A percentile compares a stretch with the other conserved stretches of the same genome.
These are phyloP conservation scores for Cyprinodon brontotheroides DNA, from an alignment of 2,113 vertebrate species.

Conservation along the genomic window DNA sequence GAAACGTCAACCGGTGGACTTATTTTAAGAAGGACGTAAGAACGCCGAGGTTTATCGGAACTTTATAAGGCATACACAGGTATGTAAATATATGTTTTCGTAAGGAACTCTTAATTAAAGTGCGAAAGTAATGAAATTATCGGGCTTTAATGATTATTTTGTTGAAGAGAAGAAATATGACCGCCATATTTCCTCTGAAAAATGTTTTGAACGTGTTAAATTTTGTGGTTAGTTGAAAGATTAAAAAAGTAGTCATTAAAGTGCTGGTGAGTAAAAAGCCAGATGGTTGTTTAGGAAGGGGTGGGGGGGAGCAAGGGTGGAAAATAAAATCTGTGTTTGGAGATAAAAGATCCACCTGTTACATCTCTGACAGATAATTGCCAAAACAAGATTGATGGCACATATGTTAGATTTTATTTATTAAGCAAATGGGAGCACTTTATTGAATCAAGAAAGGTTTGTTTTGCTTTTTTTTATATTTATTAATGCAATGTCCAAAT, in stretches of 20 bases:
- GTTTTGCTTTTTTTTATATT: background rate
- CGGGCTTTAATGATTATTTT: background rate
- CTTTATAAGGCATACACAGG: conserved; percentile 29
- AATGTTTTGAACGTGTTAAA: background rate
- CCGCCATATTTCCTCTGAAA: background rate
- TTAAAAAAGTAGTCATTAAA: conserved; percentile 38
- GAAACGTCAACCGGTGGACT: conserved; percentile 20
- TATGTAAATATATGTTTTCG: background rate
- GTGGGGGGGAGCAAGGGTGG: conserved; percentile 9
- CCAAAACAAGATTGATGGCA: conserved; percentile 54
- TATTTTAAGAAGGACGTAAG: background rate
- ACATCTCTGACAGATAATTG: conserved; percentile 59
- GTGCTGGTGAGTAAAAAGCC: conserved; percentile 43
- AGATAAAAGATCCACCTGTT: conserved; percentile 34
- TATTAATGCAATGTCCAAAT: background rate
- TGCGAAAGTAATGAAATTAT: background rate
- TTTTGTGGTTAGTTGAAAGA: background rate
- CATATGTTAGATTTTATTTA: conserved; percentile 7
- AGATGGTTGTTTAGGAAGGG: conserved; percentile 59
- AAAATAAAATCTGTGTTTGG: conserved; percentile 6
- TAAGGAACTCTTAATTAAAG: background rate
- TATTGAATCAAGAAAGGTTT: background rate
- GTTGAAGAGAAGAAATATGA: background rate
- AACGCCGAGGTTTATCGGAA: background rate
- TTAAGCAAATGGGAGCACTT: background rate